Base-by-base conservation (phyloP, 2,113 vertebrate species). In the Semnornis frantzii region DNA sequence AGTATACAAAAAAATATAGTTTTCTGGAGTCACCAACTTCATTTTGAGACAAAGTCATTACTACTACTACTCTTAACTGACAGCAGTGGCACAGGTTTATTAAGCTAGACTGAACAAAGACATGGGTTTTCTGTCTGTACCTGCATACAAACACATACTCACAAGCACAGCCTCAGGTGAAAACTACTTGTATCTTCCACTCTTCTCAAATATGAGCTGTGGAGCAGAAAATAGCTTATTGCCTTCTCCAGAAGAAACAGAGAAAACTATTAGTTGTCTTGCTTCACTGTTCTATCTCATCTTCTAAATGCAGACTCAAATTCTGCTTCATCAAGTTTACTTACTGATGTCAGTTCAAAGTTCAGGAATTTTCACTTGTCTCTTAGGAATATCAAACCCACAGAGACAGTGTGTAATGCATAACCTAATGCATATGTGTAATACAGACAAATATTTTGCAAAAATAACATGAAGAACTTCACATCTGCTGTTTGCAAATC, bases 161-260 rank as follows among this genome's bases (percentile, higher is more conserved):
- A 21, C 7, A 64, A 20, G 58, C 24, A 81, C 23, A 64, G 57
- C 46, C 68, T 64, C 48, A 48, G 17, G 14, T 44, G 10, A 66
- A 75, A 91, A 46, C 16, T 63, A 33, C 17, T 58, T 54, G 21
- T 30, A 16, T 65, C 15, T 31, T 89, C 20, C 30, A 3, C 33
- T 31, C 12, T n/a, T 25, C 50, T 79, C 63, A 89, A 44, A 79
- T 10, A 25, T 6, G 19, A 87, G 15, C 44, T 18, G n/a, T 16
- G 12, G 5, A 65, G 55, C 50, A 79, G 79, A n/a, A 82, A 73
- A 54, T 11, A 69, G 15, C 14, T 12, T 77, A 46, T 59, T 58
- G 10, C 15, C 9, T 30, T 74, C 31, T 62, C 12, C 25, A 46
- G 85, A 71, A 0, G 1, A 23, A 76, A 34, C 1, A 17, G 30